Percentiles rank a stretch among this genome's conserved stretches.
phyloP scores from a whole-genome alignment of 1,140 invertebrate genomes.

The Aethina tumida region DNA sequence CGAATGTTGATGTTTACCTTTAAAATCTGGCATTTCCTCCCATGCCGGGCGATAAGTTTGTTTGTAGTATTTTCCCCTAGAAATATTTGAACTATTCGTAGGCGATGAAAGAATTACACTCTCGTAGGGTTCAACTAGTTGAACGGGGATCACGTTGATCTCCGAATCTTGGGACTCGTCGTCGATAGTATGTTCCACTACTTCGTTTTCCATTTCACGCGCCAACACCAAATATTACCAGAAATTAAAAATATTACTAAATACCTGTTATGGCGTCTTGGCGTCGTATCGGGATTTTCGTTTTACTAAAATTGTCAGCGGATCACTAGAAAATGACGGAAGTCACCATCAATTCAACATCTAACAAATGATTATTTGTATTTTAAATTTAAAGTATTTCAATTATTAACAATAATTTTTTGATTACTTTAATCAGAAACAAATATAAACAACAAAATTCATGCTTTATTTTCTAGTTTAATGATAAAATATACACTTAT shows the following conservation, averaged over 20 bases:
- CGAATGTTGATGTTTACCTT: constrained; percentile 35
- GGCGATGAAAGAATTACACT: constrained; percentile 7
- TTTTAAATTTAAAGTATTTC: no score
- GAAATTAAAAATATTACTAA: constrained; percentile 19
- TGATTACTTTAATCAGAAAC: no score
- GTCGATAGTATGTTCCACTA: constrained; percentile 12
- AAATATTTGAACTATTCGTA: constrained; percentile 12
- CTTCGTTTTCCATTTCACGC: constrained; percentile 28
- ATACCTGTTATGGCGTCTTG: constrained; percentile 10
- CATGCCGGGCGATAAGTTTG: constrained; percentile 48
- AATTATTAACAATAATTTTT: no score
- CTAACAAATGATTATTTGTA: no score
- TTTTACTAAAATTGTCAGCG: constrained; percentile 3
- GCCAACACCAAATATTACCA: constrained; percentile 23
- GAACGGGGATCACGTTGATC: constrained; percentile 21
- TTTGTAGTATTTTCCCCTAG: constrained; percentile 38
- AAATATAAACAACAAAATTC: no score
- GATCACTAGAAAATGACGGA: no score
- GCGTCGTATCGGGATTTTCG: constrained; percentile 8
- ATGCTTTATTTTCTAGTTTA: no score
- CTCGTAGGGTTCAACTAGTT: constrained; percentile 21
- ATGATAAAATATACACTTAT: no score
- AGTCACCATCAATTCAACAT: no score
- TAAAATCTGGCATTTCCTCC: constrained; percentile 47
- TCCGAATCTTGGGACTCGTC: constrained; percentile 18